These are phyloP conservation scores for Boloria selene DNA, from an alignment of 2,888 invertebrate species.

Conservation along the genomic window DNA sequence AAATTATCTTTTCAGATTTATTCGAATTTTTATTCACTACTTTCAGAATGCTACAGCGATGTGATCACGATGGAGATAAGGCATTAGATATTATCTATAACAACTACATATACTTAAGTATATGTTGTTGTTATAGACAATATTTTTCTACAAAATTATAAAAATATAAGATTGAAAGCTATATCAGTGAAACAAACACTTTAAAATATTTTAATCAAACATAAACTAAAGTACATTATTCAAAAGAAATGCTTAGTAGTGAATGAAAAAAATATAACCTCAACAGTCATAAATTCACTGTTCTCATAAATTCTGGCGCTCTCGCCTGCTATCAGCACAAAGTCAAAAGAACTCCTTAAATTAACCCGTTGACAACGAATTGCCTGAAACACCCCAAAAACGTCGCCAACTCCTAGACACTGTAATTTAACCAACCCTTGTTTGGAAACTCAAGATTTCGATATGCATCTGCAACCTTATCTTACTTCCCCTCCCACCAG, in stretches of 20 bases:
- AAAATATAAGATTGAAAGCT: too few relatives aligned
- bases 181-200: too few relatives aligned
- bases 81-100: too few relatives aligned
- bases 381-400: slow-evolving; percentile 48
- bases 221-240: too few relatives aligned
- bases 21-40: too few relatives aligned
- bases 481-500: slow-evolving; percentile 46
- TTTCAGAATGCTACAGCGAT: too few relatives aligned
- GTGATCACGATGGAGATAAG: too few relatives aligned
- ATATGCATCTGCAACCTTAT: slow-evolving; percentile 48
- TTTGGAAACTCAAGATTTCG: slow-evolving; percentile 71
- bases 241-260: background rate
- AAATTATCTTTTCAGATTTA: too few relatives aligned
- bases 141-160: too few relatives aligned
- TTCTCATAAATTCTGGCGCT: slow-evolving; percentile 23
- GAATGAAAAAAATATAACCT: slow-evolving; percentile 1
- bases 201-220: too few relatives aligned
- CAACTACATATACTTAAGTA: too few relatives aligned
- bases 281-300: slow-evolving; percentile 24
- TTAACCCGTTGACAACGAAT: slow-evolving; percentile 67
- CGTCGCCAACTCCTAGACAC: slow-evolving; percentile 53
- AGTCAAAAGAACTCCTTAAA: slow-evolving; percentile 54
- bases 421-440: slow-evolving; percentile 74
- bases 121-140: too few relatives aligned
- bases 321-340: slow-evolving; percentile 34